Percentiles rank a stretch among this genome's conserved stretches.
These are phyloP conservation scores for Mionectes macconnelli DNA, from an alignment of 2,113 vertebrate genomes.

Conservation along the genomic window DNA sequence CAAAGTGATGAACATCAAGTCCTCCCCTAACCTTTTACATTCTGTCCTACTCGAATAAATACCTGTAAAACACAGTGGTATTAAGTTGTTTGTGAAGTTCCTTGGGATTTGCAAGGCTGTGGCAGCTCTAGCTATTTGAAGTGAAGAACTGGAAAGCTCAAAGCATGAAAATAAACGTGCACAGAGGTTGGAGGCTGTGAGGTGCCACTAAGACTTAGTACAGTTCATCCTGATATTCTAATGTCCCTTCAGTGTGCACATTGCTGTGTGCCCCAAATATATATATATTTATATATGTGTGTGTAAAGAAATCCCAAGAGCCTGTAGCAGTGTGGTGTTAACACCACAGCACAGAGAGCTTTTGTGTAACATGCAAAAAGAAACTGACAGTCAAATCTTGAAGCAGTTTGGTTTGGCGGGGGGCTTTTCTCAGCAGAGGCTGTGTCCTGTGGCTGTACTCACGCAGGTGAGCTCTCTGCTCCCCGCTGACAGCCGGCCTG, in stretches of 20 bases:
- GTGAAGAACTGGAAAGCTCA: background rate
- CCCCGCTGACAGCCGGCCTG: fast-evolving
- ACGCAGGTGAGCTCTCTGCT: background rate
- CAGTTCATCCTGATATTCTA: background rate
- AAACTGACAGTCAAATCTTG: background rate
- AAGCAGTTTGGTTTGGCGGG: background rate
- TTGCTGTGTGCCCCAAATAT: background rate
- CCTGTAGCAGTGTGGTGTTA: background rate
- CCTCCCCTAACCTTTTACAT: fast-evolving
- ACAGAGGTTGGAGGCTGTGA: background rate
- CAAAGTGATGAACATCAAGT: background rate
- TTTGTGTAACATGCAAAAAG: background rate
- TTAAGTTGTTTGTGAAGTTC: background rate
- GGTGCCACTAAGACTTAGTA: background rate
- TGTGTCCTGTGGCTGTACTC: background rate
- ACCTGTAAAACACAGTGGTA: background rate
- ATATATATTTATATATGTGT: fast-evolving
- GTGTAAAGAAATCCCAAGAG: background rate
- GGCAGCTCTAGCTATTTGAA: background rate
- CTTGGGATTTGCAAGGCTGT: background rate
- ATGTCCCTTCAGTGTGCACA: fast-evolving
- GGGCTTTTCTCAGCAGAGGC: background rate
- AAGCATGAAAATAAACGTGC: background rate
- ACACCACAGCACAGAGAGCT: background rate
- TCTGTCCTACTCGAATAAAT: background rate